Evolutionary conservation across 2,113 vertebrate genomes (phyloP).

Genomic region (Morone saxatilis): DNA sequence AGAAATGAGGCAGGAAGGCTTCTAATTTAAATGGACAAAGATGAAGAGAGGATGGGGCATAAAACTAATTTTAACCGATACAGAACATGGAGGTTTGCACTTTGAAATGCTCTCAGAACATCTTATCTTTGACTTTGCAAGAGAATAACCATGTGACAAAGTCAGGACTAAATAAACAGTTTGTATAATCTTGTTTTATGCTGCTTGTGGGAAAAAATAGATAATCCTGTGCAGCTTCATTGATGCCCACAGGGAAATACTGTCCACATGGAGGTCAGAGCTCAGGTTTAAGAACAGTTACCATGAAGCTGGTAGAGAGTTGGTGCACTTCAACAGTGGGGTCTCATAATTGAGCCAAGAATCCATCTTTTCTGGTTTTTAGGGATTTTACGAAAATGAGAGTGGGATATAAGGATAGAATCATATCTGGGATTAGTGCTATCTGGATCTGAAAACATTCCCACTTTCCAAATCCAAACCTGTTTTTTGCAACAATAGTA

Average conservation of each 20-base stretch:
- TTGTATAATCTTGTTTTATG: constrained; percentile 48
- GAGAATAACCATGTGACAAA: constrained; percentile 27
- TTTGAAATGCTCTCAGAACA: constrained; percentile 20
- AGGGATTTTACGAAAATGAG: background rate
- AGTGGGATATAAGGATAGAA: background rate
- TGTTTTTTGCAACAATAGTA: background rate
- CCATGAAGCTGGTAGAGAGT: constrained; percentile 12
- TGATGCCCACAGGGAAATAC: constrained; percentile 4
- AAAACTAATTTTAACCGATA: constrained; percentile 38
- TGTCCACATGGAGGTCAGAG: constrained; percentile 38
- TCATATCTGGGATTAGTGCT: constrained; percentile 2
- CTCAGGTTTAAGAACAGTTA: constrained; percentile 33
- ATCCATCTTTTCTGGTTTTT: constrained; percentile 13
- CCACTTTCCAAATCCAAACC: background rate
- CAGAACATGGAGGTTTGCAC: constrained; percentile 5
- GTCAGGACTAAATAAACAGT: constrained; percentile 49
- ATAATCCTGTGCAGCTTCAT: constrained; percentile 14
- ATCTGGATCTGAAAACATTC: constrained; percentile 21
- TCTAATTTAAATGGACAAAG: constrained; percentile 61
- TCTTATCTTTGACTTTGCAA: constrained; percentile 42
- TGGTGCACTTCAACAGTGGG: constrained; percentile 1
- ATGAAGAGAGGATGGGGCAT: constrained; percentile 34
- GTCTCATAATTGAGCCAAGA: background rate
- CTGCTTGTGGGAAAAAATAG: constrained; percentile 15
- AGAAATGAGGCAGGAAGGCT: constrained; percentile 5